Conservation (phyloP, 2,113 vertebrate species). For the Paedocypris sp. region DNA sequence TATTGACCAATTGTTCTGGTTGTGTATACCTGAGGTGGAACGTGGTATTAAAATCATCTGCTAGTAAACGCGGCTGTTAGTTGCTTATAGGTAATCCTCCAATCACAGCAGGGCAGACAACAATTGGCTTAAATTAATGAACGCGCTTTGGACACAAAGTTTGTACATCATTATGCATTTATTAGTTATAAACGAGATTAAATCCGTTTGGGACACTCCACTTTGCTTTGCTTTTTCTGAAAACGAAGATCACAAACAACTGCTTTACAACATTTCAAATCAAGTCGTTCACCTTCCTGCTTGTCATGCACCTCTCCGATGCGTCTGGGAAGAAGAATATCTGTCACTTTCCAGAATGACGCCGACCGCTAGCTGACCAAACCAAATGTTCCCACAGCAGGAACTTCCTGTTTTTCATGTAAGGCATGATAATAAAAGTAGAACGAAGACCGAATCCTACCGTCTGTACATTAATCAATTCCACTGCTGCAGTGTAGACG, state of each 20-base stretch:
- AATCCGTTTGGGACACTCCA: conserved; percentile 45
- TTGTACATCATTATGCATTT: conserved; percentile 20
- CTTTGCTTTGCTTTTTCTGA: conserved; percentile 49
- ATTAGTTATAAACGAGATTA: conserved; percentile 31
- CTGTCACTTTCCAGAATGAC: too few species aligned
- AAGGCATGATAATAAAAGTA: background rate
- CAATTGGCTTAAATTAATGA: too few species aligned
- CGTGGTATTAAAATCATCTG: too few species aligned
- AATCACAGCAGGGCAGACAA: too few species aligned
- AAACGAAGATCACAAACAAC: too few species aligned
- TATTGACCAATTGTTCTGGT: too few species aligned
- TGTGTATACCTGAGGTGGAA: too few species aligned
- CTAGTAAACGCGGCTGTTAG: too few species aligned
- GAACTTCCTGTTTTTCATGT: background rate
- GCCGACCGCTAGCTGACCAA: background rate
- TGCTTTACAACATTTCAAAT: background rate
- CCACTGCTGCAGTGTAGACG: background rate
- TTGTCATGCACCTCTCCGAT: conserved; percentile 16
- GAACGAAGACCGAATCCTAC: background rate
- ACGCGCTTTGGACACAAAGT: too few species aligned
- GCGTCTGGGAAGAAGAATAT: too few species aligned
- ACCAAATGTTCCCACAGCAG: background rate
- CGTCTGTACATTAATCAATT: background rate
- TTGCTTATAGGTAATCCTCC: too few species aligned
- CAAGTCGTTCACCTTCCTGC: background rate